Evolutionary conservation across 2,797 vertebrate species (phyloP), one percentile per base, ranked within the genome.

Genomic region (Setipinna tenuifilis): DNA sequence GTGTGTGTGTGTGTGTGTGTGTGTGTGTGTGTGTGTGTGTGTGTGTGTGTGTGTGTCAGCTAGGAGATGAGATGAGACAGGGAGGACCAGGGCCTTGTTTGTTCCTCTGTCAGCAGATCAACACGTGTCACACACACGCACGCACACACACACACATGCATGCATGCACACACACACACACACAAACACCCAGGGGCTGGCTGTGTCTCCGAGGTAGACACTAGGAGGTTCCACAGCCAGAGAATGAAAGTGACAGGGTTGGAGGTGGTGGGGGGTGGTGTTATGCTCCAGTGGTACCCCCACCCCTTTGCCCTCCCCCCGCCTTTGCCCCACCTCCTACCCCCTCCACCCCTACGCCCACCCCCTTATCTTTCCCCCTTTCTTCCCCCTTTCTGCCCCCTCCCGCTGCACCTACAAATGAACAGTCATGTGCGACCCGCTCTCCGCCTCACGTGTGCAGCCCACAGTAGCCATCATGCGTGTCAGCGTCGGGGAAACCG

Each of bases 21-120:
- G 35, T 41, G 35, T 41, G 35, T 41, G 35, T 41, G 65, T 71
- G 65, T 71, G 65, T 71, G 68, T 75, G 48, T 28, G 44, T 25
- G 48, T 25, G 31, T 83, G 84, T 82, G 61, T 48, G 23, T 35
- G 50, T 78, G 48, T 86, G 75, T 83, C 71, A 86, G 78, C 41
- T 80, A 54, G 82, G 48, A 90, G 93, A 95, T 93, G 90, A 93
- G 93, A 94, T 94, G 93, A 94, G 94, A 95, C 94, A 94, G 91
- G 90, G 89, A 93, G 68, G 88, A 94, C 93, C 93, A 93, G 93
- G 93, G 93, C 93, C 93, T 93, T 95, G 94, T 96, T 96, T 95
- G 93, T 95, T 71, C 93, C 94, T 95, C 92, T 90, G 87, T 92
- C 88, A 90, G 91, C 93, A 93, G 93, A 95, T 95, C 93, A 94